Evolutionary conservation across 2,888 invertebrate species (phyloP), one percentile per base, ranked within the genome.

Genomic region (Mycalesis mineus): DNA sequence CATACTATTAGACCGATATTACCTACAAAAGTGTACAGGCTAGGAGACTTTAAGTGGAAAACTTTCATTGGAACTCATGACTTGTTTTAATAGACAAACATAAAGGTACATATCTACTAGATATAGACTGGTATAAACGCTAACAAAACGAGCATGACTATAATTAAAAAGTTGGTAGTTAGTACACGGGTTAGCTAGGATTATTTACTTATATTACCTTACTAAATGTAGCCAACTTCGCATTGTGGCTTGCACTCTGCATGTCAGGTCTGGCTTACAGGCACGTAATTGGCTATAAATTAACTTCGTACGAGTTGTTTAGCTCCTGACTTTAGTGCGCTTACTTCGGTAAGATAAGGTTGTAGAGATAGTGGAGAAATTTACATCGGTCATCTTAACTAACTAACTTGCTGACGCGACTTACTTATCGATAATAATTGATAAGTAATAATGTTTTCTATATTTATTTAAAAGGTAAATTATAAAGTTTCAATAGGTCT

Each of bases 251-350:
- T 55, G 60, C 57, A 62, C 55, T 62, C 48, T 48, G 58, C 57
- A 60, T 48, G 55, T 60, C 52, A 58, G 55, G 50, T 45, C 45
- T 45, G 45, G 83, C 80, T 83, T 82, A 84, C 85, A 86, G 83
- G 74, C 80, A 80, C 82, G 80, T 88, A 87, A 88, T 88, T 88
- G 88, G 83, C 86, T 77, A 83, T 88, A 88, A 88, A 87, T 88
- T 85, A 84, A 79, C 72, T 70, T 72, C 74, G 68, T 74, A 79
- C 74, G 78, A 80, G 79, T 82, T 80, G 76, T 78, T 82, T 77
- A 75, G 80, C 82, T 80, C 76, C 75, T 64, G 72, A 70, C 68
- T 72, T 66, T 70, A 73, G 73, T 49, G 56, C 39, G 58, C 58
- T 57, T 50, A 61, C 61, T 57, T 50, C 56, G 42, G 40, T 58